phyloP scores from a whole-genome alignment of 2,888 invertebrate species.

The Athripsodes cinereus region DNA sequence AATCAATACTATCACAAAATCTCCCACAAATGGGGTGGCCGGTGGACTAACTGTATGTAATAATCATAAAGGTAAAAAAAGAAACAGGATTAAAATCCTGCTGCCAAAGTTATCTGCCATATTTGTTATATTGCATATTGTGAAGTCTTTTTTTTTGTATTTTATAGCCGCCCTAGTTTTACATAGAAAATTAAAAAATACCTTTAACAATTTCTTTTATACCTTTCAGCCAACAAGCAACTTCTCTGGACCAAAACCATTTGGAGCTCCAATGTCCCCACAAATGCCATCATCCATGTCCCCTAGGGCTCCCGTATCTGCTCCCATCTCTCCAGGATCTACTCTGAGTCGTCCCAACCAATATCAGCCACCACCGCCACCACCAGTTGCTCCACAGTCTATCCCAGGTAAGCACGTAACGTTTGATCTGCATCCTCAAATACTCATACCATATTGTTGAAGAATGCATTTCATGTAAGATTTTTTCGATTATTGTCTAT shows the following conservation, averaged over 20 bases:
- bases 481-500: neutral
- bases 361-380: conserved; percentile 30
- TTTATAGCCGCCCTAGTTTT: too few relatives aligned
- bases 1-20: too few relatives aligned
- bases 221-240: conserved; percentile 44
- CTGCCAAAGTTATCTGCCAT: too few relatives aligned
- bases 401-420: conserved; percentile 51
- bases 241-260: conserved; percentile 56
- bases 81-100: too few relatives aligned
- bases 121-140: too few relatives aligned
- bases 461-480: neutral
- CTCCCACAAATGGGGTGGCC: too few relatives aligned
- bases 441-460: neutral
- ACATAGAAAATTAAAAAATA: too few relatives aligned
- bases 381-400: conserved; percentile 31
- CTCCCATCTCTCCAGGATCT: conserved; percentile 45
- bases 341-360: conserved; percentile 32
- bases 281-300: conserved; percentile 39
- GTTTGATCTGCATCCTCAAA: conserved; percentile 36
- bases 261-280: conserved; percentile 54
- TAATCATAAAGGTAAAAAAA: too few relatives aligned
- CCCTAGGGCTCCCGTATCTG: conserved; percentile 43
- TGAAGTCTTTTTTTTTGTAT: too few relatives aligned
- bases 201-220: too few relatives aligned
- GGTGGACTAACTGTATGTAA: too few relatives aligned